Base-by-base conservation (phyloP, 2,888 invertebrate genomes). In the Mycalesis mineus region DNA sequence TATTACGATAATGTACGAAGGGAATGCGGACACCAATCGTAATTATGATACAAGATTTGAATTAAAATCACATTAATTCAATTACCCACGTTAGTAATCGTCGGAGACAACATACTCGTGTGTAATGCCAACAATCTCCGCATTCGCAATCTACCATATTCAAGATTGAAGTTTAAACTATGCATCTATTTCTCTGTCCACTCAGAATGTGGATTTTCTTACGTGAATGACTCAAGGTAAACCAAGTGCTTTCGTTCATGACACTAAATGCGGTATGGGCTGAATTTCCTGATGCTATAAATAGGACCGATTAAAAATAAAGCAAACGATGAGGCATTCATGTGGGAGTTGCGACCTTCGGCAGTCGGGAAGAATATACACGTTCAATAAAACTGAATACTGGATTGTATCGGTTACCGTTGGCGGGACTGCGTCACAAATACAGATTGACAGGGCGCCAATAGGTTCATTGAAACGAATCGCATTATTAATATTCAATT, bases 321-420 rank as follows among this genome's bases (percentile, higher is more conserved):
- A 55, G 60, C 7, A 37, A 44, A 72, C 76, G 74, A 75, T 76
- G 78, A 77, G 77, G 73, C 77, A 73, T 69, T 68, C 68, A 77
- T 73, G 88, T 86, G 79, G 84, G 84, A 66, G 79, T 67, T 69
- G 67, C 71, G 80, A 79, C 84, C 83, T 86, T 85, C 83, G 82
- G 76, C 31, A 33, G 31, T 15, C 78, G 73, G 76, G 68, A 71
- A 69, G 75, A 75, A 75, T 75, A 67, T 63, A 66, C 69, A 68
- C 71, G 70, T 67, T 75, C 71, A 77, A 73, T 72, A 66, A 29
- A 15, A 8, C 33, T 14, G 33, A 68, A 70, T 42, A 75, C 79
- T 73, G 67, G 82, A 71, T 66, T 61, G 64, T 62, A 62, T 77
- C 71, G 74, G 81, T 75, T 73, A 68, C 71, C 65, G 68, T 76